Conservation (phyloP, 2,797 vertebrate species). For the Cossypha heuglini region DNA sequence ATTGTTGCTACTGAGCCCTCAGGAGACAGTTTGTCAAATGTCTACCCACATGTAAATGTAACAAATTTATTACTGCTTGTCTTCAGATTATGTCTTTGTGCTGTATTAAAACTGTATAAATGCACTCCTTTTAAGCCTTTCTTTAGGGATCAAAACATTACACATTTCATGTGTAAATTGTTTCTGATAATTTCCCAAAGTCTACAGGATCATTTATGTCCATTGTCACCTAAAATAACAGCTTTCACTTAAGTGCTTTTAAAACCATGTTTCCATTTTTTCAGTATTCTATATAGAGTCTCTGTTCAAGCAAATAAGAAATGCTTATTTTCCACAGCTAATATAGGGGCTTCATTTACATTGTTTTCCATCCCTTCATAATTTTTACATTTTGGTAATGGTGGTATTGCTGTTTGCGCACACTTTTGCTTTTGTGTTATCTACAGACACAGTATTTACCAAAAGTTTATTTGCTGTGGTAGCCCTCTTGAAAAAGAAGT, state of each 20-base stretch:
- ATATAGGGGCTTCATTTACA: not conserved
- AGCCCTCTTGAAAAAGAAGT: not conserved
- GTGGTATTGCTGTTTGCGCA: not conserved
- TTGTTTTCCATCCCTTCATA: not conserved
- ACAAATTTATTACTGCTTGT: not conserved
- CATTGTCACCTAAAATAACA: not conserved
- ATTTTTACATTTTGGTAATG: not conserved
- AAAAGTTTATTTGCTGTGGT: not conserved
- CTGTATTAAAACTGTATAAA: not conserved
- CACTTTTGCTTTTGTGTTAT: not conserved
- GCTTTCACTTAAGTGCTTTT: not conserved
- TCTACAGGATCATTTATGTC: not conserved
- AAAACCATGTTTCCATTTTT: not conserved
- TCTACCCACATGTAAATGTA: not conserved
- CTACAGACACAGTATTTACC: not conserved
- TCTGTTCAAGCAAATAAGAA: not conserved
- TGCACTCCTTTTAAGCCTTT: not conserved
- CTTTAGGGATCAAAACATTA: not conserved
- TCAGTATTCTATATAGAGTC: not conserved
- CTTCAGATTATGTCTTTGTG: not conserved
- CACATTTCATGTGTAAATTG: not conserved
- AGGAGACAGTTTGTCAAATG: not conserved
- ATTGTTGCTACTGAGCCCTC: not conserved
- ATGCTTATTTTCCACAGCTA: not conserved
- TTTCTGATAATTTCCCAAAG: not conserved